phyloP scores from a whole-genome alignment of 2,113 vertebrate species.

The Rattus rattus region DNA sequence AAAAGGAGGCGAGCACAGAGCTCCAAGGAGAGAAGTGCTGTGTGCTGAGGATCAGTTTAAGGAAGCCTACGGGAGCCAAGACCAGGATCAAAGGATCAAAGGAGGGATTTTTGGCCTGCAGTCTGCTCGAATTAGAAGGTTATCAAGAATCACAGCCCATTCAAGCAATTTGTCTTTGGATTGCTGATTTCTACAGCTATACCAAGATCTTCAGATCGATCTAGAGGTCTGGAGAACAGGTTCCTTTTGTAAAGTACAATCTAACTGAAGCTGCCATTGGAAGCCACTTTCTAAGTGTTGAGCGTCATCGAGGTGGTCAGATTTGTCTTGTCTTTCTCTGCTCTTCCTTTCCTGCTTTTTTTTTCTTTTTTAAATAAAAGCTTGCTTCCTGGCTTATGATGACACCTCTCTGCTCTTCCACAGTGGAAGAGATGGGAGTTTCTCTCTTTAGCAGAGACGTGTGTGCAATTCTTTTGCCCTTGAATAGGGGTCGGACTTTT shows the following conservation, averaged over 20 bases:
- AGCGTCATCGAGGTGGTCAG: neutral
- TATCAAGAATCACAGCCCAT: neutral
- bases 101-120: neutral
- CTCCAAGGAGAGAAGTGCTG: neutral
- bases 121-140: neutral
- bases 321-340: neutral
- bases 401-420: neutral
- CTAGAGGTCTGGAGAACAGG: neutral
- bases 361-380: too few relatives aligned
- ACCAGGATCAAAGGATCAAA: neutral
- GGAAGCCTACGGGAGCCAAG: neutral
- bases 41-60: neutral
- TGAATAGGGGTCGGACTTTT: neutral
- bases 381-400: neutral
- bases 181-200: conserved; percentile 7
- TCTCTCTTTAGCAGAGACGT: neutral
- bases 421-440: neutral
- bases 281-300: neutral
- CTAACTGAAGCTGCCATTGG: neutral
- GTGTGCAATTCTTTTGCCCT: neutral
- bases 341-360: neutral
- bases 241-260: neutral
- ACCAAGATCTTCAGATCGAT: neutral
- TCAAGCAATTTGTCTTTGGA: neutral
- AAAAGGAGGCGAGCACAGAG: neutral